Percentiles rank a stretch among this genome's conserved stretches.
Conservation (phyloP, 2,888 invertebrate genomes). For the Orthosia gracilis region DNA sequence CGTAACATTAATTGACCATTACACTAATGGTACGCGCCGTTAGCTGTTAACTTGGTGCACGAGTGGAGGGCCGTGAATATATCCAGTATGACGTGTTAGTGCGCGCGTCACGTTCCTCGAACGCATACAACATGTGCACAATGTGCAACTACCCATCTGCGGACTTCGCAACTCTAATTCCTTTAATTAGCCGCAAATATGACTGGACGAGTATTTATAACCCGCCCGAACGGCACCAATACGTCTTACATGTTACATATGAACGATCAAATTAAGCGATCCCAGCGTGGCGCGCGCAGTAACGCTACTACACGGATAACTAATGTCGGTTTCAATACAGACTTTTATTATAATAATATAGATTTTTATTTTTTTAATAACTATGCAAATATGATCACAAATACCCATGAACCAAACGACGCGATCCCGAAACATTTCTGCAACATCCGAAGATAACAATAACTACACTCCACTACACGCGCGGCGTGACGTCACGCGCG, state of each 20-base stretch:
- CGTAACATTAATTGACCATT: constrained; percentile 89
- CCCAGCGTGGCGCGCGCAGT: constrained; percentile 64
- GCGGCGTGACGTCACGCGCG: constrained; percentile 40
- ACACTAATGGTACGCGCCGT: constrained; percentile 87
- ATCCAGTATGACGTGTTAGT: constrained; percentile 68
- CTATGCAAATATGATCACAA: constrained; percentile 90
- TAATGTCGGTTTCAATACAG: constrained; percentile 83
- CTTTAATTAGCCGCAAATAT: constrained; percentile 76
- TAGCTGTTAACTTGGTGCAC: constrained; percentile 84
- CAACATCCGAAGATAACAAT: constrained; percentile 83
- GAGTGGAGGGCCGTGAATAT: constrained; percentile 80
- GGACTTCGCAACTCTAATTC: constrained; percentile 64
- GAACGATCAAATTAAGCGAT: constrained; percentile 37
- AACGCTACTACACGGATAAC: constrained; percentile 73
- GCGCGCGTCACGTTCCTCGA: constrained; percentile 69
- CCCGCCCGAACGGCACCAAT: constrained; percentile 67
- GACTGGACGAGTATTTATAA: constrained; percentile 80
- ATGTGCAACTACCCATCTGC: constrained; percentile 58
- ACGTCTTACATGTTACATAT: constrained; percentile 40
- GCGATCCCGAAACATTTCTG: constrained; percentile 82
- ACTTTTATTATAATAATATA: constrained; percentile 84
- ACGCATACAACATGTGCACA: constrained; percentile 46
- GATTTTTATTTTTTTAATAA: constrained; percentile 85
- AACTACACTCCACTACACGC: constrained; percentile 79
- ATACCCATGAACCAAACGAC: constrained; percentile 89